Conservation (phyloP, 2,888 invertebrate species). For the Stenotaenia linearis region DNA sequence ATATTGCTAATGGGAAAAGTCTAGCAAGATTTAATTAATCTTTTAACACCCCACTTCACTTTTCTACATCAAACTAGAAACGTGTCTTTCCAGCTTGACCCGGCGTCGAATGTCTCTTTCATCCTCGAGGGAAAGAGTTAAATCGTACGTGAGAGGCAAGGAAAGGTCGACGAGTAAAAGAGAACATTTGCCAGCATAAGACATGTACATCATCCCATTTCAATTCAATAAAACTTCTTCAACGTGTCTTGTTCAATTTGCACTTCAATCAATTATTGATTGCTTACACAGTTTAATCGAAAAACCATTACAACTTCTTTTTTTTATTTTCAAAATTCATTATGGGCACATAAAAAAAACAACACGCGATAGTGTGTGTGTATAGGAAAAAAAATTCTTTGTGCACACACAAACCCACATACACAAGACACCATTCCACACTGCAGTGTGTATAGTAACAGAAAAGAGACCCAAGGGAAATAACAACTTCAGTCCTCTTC, state of each 20-base stretch:
- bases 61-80: neutral
- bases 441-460: neutral
- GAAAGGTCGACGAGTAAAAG: neutral
- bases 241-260: neutral
- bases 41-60: neutral
- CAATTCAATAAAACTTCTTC: neutral
- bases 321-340: neutral
- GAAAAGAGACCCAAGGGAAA: constrained; percentile 5
- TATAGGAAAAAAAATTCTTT: neutral
- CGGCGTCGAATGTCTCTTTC: neutral
- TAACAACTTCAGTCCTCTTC: neutral
- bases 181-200: neutral
- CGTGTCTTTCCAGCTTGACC: neutral
- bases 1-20: neutral
- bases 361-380: neutral
- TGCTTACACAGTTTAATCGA: neutral
- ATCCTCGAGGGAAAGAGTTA: constrained; percentile 4
- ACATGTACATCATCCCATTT: neutral
- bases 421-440: neutral
- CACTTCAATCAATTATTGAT: constrained; percentile 9
- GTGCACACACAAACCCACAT: neutral
- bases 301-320: neutral
- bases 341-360: neutral
- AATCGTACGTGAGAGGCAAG: constrained; percentile 4
- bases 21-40: neutral